A percentile compares a stretch with the other conserved stretches of the same genome.
Conservation (phyloP, 2,113 vertebrate genomes). For the Petroica traversi region DNA sequence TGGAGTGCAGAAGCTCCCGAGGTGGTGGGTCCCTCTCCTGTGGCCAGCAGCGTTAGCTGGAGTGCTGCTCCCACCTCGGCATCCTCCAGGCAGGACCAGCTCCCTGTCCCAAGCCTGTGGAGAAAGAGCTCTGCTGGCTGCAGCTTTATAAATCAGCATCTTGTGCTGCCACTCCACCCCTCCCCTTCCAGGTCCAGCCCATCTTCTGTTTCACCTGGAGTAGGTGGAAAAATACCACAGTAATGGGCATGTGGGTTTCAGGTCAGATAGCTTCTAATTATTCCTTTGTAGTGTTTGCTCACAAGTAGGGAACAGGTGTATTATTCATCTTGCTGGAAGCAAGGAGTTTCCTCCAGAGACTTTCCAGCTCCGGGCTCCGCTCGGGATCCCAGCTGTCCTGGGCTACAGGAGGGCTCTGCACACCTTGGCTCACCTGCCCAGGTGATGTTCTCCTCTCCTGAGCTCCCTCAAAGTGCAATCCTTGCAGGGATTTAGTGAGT, state of each 20-base stretch:
- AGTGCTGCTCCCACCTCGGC: conserved; percentile 36
- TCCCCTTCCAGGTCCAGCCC: conserved; percentile 58
- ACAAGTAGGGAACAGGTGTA: background rate
- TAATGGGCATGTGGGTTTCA: conserved; percentile 68
- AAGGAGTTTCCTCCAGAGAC: conserved; percentile 19
- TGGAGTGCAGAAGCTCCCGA: background rate
- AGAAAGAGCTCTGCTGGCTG: conserved; percentile 2
- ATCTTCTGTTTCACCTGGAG: conserved; percentile 63
- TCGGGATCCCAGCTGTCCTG: background rate
- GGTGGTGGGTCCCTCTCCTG: background rate
- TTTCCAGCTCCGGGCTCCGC: background rate
- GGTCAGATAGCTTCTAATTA: conserved; percentile 72
- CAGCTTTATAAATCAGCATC: conserved; percentile 70
- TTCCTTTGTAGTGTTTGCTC: conserved; percentile 61
- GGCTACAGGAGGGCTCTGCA: background rate
- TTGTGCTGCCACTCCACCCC: conserved; percentile 58
- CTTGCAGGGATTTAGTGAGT: background rate
- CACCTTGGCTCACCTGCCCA: background rate
- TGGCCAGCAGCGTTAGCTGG: conserved; percentile 58
- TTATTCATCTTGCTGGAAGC: conserved; percentile 52
- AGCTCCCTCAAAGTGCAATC: background rate
- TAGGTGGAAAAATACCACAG: conserved; percentile 73
- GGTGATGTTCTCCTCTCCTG: background rate
- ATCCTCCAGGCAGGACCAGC: conserved; percentile 57
- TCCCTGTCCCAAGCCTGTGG: conserved; percentile 54